phyloP scores from a whole-genome alignment of 1,140 invertebrate species.

The Brachionus sp. region DNA sequence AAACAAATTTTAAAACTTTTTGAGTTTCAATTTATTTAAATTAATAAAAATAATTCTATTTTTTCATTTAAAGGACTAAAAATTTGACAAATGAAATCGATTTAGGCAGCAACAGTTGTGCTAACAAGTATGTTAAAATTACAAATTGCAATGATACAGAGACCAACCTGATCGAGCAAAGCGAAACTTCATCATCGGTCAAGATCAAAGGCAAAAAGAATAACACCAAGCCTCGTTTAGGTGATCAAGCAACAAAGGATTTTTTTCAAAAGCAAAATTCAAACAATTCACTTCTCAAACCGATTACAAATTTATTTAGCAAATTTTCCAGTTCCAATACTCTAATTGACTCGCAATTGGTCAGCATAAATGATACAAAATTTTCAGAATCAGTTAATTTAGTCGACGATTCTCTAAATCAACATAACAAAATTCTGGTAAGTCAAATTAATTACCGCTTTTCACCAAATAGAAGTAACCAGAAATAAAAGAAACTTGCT shows the following conservation, averaged over 20 bases:
- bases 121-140: slow-evolving; percentile 3
- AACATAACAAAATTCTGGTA: not conserved
- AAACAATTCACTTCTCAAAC: not conserved
- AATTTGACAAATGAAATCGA: not conserved
- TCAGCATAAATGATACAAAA: not conserved
- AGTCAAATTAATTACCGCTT: too few species aligned
- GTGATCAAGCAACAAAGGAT: not conserved
- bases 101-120: not conserved
- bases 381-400: not conserved
- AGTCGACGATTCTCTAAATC: not conserved
- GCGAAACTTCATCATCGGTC: too few species aligned
- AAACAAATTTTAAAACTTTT: not conserved
- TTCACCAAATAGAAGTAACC: too few species aligned
- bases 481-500: too few species aligned
- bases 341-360: not conserved
- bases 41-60: not conserved
- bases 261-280: slow-evolving; percentile 1
- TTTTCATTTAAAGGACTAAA: not conserved
- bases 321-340: not conserved
- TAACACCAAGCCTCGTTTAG: not conserved
- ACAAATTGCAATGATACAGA: slow-evolving; percentile 12
- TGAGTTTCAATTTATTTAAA: not conserved
- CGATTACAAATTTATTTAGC: not conserved
- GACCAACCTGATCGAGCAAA: not conserved
- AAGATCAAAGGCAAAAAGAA: not conserved